Conservation (phyloP, 35 echinoderm and acorn worm species). For the Patiria miniata region DNA sequence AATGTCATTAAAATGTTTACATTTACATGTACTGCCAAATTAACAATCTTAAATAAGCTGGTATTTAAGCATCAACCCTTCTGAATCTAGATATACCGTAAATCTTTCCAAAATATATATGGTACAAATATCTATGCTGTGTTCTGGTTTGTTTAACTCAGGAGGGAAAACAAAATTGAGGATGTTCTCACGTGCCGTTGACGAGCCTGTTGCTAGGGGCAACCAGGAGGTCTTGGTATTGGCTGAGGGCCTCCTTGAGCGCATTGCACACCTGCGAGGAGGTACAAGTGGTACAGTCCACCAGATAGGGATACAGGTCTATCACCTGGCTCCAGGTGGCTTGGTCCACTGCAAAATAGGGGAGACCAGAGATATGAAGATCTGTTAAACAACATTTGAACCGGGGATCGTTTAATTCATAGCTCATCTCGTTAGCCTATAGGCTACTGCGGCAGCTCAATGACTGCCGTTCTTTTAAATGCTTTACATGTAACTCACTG, state of each 20-base stretch:
- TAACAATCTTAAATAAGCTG: neutral
- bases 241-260: slow-evolving; percentile 91
- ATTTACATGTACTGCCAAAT: neutral
- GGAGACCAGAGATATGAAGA: neutral
- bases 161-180: neutral
- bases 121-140: neutral
- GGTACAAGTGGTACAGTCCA: slow-evolving; percentile 97
- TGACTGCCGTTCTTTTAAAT: too few species aligned
- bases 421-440: too few species aligned
- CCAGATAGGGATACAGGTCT: slow-evolving; percentile 82
- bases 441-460: too few species aligned
- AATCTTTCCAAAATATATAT: neutral
- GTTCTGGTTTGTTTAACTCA: neutral
- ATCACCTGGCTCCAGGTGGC: slow-evolving; percentile 96
- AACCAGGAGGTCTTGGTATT: slow-evolving; percentile 90
- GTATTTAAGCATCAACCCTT: neutral
- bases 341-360: slow-evolving; percentile 69
- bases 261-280: slow-evolving; percentile 90
- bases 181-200: slow-evolving; percentile 84
- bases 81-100: neutral
- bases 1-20: neutral
- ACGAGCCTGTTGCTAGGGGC: slow-evolving; percentile 63
- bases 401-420: too few species aligned
- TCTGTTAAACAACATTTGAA: too few species aligned
- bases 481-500: too few species aligned